Percentiles rank a stretch among this genome's conserved stretches.
Evolutionary conservation across 2,888 invertebrate species (phyloP).

Genomic region (Heteropelma amictum): DNA sequence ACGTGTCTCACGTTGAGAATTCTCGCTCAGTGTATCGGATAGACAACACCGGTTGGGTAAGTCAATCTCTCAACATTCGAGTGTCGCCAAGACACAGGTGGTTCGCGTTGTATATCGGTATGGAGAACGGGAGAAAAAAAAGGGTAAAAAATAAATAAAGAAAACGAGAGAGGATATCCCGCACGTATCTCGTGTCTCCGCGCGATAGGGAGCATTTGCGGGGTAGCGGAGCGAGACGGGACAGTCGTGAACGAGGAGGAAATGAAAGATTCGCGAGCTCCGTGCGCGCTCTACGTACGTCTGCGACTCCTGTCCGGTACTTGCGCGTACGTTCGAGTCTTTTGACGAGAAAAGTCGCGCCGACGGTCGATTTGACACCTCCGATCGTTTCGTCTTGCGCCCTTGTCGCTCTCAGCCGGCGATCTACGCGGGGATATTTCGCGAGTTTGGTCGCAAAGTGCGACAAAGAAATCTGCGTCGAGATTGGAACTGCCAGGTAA

Average conservation of each 20-base stretch:
- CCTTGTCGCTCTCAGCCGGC: not conserved
- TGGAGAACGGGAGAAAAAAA: no score
- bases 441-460: constrained; percentile 38
- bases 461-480: constrained; percentile 6
- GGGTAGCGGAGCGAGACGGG: constrained; percentile 8
- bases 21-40: constrained; percentile 59
- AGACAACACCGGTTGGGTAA: constrained; percentile 67
- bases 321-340: not conserved
- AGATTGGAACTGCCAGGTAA: constrained; percentile 14
- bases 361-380: not conserved
- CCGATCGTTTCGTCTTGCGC: not conserved
- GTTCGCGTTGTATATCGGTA: constrained; percentile 21
- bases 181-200: constrained; percentile 53
- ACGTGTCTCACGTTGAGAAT: constrained; percentile 24
- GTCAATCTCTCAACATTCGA: constrained; percentile 60
- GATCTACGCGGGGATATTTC: not conserved
- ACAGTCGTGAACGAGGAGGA: constrained; percentile 66
- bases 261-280: constrained; percentile 60
- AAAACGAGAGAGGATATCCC: constrained; percentile 41
- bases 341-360: not conserved
- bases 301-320: not conserved
- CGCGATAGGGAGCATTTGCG: constrained; percentile 20
- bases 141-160: no score
- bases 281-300: not conserved
- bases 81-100: constrained; percentile 58